phyloP scores from a whole-genome alignment of 2,113 vertebrate genomes.

The Piprites chloris region DNA sequence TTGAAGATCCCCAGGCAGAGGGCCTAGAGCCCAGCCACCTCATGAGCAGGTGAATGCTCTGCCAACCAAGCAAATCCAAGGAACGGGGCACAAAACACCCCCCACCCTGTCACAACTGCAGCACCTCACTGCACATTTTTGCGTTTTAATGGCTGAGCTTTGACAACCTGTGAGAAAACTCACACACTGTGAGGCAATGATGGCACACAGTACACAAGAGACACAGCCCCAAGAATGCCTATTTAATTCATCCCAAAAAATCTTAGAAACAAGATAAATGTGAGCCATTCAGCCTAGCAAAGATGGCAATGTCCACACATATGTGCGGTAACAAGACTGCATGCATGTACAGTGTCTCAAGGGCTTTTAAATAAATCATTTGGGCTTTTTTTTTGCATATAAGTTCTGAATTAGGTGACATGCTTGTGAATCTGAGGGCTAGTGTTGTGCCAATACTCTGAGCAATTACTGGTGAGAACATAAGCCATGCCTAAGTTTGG shows the following conservation, averaged over 20 bases:
- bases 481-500: neutral
- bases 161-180: neutral
- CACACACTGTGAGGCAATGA: neutral
- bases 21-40: neutral
- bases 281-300: neutral
- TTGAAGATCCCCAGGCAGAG: neutral
- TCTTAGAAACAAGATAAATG: neutral
- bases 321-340: neutral
- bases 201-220: neutral
- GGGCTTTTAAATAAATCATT: neutral
- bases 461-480: neutral
- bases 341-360: neutral
- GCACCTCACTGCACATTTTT: neutral
- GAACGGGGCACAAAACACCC: neutral
- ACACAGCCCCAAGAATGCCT: neutral
- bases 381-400: neutral
- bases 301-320: neutral
- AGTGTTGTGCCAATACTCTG: neutral
- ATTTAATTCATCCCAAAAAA: neutral
- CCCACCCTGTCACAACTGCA: neutral
- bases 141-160: neutral
- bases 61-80: neutral
- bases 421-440: neutral
- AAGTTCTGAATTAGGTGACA: neutral
- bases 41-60: neutral